phyloP scores from a whole-genome alignment of 2,888 invertebrate genomes.

The Piscicola geometra region DNA sequence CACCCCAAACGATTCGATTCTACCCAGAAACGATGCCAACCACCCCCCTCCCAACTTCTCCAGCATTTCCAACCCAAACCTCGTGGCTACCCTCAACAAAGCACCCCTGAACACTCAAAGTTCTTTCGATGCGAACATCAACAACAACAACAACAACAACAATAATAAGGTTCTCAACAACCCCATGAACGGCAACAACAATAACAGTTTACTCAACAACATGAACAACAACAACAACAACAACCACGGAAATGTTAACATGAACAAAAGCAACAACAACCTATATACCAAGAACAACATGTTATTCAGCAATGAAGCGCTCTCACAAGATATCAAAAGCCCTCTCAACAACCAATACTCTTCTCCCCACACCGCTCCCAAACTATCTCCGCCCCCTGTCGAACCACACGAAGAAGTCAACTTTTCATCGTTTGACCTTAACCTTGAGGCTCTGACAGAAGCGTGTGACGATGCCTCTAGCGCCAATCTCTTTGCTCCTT shows the following conservation, averaged over 20 bases:
- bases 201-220: not conserved
- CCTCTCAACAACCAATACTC: not conserved
- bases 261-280: not conserved
- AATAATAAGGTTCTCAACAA: too few relatives aligned
- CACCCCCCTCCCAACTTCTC: not conserved
- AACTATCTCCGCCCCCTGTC: not conserved
- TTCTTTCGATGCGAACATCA: not conserved
- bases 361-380: not conserved
- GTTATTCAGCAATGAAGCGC: not conserved
- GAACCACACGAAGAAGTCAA: conserved; percentile 23
- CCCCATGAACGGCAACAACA: not conserved
- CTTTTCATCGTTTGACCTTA: conserved; percentile 29
- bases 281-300: not conserved
- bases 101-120: not conserved
- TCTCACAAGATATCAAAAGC: conserved; percentile 2
- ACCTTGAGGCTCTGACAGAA: conserved; percentile 20
- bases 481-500: conserved; percentile 4
- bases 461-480: not conserved
- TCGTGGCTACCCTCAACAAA: not conserved
- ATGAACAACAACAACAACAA: not conserved
- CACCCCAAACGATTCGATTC: not conserved
- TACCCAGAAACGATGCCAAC: not conserved
- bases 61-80: not conserved
- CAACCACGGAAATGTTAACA: not conserved
- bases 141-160: not conserved